phyloP scores from a whole-genome alignment of 2,113 vertebrate genomes.

The Podiceps cristatus region DNA sequence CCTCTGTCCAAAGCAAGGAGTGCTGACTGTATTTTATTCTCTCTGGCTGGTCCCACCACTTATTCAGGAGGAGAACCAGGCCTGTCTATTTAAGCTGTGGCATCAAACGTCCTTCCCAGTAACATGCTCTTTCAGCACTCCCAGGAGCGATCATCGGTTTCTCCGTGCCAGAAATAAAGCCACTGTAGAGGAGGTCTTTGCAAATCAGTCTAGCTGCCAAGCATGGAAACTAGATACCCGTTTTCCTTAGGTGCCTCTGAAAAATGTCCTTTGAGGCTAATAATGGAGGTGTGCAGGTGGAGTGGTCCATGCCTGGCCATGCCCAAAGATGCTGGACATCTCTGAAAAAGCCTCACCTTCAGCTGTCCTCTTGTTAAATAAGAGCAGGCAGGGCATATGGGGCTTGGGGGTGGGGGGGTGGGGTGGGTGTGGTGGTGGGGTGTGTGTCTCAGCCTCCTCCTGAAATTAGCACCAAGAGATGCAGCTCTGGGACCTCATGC shows the following conservation, averaged over 20 bases:
- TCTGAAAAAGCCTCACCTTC: background rate
- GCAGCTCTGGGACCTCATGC: background rate
- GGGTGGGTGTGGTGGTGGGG: too few species aligned
- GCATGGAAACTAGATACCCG: background rate
- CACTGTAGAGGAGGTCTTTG: background rate
- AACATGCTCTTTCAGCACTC: background rate
- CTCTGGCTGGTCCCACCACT: background rate
- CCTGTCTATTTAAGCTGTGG: background rate
- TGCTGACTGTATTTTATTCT: background rate
- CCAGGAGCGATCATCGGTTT: rapidly evolving
- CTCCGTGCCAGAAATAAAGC: background rate
- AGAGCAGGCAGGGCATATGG: background rate
- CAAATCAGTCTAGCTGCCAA: background rate
- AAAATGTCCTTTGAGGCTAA: background rate
- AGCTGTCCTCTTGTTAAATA: background rate
- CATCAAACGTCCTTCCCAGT: background rate
- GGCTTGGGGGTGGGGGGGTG: too few species aligned
- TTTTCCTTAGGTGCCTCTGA: background rate
- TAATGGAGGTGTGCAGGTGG: background rate
- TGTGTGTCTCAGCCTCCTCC: background rate
- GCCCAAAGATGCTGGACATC: background rate
- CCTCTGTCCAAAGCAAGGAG: background rate
- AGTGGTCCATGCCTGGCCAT: background rate
- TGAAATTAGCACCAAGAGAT: background rate
- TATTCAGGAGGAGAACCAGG: background rate